Evolutionary conservation across 2,888 invertebrate genomes (phyloP), one percentile per base, ranked within the genome.

Genomic region (Neocrepidodera transversa): DNA sequence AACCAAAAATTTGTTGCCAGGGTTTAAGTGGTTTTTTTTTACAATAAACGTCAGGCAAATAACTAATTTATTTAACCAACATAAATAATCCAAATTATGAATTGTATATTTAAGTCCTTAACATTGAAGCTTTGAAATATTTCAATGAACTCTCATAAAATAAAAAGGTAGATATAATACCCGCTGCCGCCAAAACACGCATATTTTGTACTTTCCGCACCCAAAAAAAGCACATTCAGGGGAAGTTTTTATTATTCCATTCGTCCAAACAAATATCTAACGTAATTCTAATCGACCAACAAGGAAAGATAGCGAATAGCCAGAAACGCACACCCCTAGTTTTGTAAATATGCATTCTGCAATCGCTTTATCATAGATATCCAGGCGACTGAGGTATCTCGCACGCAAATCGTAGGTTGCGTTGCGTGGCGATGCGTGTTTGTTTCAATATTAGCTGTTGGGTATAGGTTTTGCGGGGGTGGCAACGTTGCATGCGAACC

Each of bases 321-420:
- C 35, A 36, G 35, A 45, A 47, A 35, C 5, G 18, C 28, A 42
- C 55, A 56, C 47, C 49, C 36, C 56, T 42, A 18, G 38, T 49
- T 56, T 32, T 30, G 56, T 56, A 56, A 58, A 58, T 58, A 58
- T 58, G 58, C 58, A 53, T 58, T 58, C 56, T 56, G 56, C 56
- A 56, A 56, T 32, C 50, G 50, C 23, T 56, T 49, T 50, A 49
- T 56, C 56, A 35, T 47, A 23, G 42, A n/a, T n/a, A n/a, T n/a
- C 43, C 11, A 23, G 23, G 11, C 23, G 11, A 43, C 5, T 7
- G 6, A 10, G 18, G 17, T 56, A 54, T 54, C 47, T 17, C 55
- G n/a, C 56, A 56, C 56, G 56, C 56, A 42, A 56, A 56, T 56
- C 43, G 23, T 16, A 16, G 43, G 5, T 18, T 7, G 20, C 18